Conservation (phyloP, 2,113 vertebrate species). For the Galeopterus variegatus region DNA sequence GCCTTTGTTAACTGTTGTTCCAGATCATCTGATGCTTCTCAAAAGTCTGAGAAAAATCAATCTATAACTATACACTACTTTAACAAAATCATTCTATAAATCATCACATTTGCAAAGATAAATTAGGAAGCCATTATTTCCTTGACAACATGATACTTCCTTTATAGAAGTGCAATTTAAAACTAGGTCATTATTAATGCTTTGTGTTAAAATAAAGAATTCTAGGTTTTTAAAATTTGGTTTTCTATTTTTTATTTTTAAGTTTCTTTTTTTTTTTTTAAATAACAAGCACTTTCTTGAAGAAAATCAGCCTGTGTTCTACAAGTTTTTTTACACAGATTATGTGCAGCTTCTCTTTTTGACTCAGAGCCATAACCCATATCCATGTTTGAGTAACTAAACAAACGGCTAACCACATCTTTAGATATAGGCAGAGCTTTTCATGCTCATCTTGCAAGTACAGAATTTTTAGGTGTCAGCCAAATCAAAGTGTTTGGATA, state of each 20-base stretch:
- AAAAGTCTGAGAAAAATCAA: not conserved
- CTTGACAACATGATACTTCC: not conserved
- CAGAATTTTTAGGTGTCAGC: not conserved
- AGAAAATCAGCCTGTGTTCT: not conserved
- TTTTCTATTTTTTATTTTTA: not conserved
- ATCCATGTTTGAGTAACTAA: not conserved
- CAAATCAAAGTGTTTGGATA: not conserved
- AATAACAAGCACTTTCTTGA: constrained; percentile 22
- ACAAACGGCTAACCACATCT: not conserved
- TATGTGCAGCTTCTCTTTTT: not conserved
- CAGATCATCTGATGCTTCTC: not conserved
- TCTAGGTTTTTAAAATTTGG: not conserved
- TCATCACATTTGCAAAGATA: not conserved
- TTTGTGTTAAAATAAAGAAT: constrained; percentile 52
- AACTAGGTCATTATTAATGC: not conserved
- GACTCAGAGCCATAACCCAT: not conserved
- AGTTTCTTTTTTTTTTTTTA: not conserved
- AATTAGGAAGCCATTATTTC: constrained; percentile 15
- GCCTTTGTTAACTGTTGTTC: not conserved
- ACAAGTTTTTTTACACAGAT: not conserved
- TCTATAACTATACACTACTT: not conserved
- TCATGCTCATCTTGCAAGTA: not conserved
- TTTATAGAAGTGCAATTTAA: constrained; percentile 1
- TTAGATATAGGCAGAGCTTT: not conserved
- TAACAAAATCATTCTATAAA: not conserved